Base-by-base conservation (phyloP, 1,140 invertebrate genomes). In the Aphelinus atriplicis region DNA sequence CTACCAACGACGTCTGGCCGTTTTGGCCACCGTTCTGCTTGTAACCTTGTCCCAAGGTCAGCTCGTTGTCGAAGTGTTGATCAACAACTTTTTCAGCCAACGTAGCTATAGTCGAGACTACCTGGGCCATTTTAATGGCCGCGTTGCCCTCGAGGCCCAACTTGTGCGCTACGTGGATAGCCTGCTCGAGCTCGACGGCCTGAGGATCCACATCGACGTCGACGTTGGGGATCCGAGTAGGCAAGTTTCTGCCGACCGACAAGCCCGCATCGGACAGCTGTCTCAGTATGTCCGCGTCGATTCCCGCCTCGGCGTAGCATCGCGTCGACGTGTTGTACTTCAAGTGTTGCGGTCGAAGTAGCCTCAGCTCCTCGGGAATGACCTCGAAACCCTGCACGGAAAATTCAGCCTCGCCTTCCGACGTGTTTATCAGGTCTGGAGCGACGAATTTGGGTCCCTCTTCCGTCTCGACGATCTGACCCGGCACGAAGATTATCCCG, bases 381-480 rank as follows among this genome's bases (percentile, higher is more conserved):
- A 94, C 91, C 77, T 93, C 91, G 83, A 94, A 94, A 62, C 92
- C 92, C 87, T 94, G 93, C 5, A 94, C 92, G 9, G 92, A 93
- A 83, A 93, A 93, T 81, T 93, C 91, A 10, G 88, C 81, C 48
- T 91, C 90, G 7, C 92, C 92, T 82, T 92, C 91, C 48, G 91
- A 89, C 3, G 90, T 91, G 79, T 92, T 91, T 2, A 87, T 89
- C 7, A 93, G 83, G 84, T 94, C 92, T 7, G 92, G 92, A 45
- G 92, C 92, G 7, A 94, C 90, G 81, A 93, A 93, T 78, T 91
- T 90, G 0, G 92, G 89, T 1, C 93, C 92, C 82, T 93, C 91
- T 55, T 90, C 90, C 1, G 92, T 93, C 81, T 93, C 91, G 5
- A 94, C 92, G 66, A 94, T 91, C 84, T 93, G 92, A 10, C 92